These are phyloP conservation scores for Lepus oiostolus DNA, from an alignment of 2,797 vertebrate species.

Conservation along the genomic window DNA sequence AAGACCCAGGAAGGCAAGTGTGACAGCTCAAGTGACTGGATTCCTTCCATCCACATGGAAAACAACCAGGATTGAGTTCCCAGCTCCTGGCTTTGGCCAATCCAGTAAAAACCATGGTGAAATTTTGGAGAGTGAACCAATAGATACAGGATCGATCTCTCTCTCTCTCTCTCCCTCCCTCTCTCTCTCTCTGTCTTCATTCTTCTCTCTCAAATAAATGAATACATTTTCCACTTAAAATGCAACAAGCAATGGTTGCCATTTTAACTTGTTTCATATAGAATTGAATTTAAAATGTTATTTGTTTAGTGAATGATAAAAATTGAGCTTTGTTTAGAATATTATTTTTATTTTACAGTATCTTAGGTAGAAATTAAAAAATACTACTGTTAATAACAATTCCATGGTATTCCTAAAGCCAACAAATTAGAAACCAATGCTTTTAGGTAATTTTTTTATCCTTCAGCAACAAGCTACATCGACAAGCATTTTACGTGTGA, in stretches of 20 bases:
- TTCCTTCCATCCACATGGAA: too few species aligned
- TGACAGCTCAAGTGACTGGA: too few species aligned
- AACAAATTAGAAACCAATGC: constrained; percentile 28
- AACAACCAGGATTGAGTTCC: too few species aligned
- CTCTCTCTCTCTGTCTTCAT: too few species aligned
- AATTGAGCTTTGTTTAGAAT: neutral
- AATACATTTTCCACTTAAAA: too few species aligned
- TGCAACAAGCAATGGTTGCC: neutral
- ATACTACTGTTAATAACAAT: neutral
- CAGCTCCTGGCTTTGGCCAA: too few species aligned
- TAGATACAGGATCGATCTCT: too few species aligned
- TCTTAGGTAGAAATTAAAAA: constrained; percentile 33
- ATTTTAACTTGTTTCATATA: constrained; percentile 6
- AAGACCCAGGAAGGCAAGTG: too few species aligned
- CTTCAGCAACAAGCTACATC: constrained; percentile 8
- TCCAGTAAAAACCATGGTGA: too few species aligned
- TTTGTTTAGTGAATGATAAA: neutral
- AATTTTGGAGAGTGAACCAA: too few species aligned
- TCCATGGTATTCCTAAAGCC: neutral
- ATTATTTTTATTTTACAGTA: constrained; percentile 10
- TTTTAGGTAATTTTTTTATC: neutral
- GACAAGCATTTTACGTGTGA: neutral
- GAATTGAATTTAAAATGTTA: neutral
- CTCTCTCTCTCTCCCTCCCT: too few species aligned
- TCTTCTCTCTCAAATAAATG: too few species aligned